Percentiles rank a stretch among this genome's conserved stretches.
phyloP scores from a whole-genome alignment of 2,888 invertebrate genomes.

The Phortica magna region DNA sequence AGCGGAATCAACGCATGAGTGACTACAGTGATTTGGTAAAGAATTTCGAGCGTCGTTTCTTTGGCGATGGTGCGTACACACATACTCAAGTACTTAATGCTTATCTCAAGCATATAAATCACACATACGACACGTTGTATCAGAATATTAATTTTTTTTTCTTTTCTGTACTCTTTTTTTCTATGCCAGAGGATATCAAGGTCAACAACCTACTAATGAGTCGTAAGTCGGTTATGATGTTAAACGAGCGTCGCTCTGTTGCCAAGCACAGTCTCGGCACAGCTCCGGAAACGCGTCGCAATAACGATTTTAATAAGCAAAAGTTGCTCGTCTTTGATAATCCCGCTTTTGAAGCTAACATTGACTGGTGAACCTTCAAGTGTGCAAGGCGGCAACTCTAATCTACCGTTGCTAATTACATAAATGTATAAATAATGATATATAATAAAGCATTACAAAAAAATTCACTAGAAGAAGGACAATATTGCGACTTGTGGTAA shows the following conservation, averaged over 20 bases:
- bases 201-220: conserved; percentile 73
- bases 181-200: conserved; percentile 64
- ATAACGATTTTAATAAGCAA: conserved; percentile 56
- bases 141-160: not conserved
- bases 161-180: not conserved
- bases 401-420: not conserved
- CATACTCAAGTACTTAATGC: not conserved
- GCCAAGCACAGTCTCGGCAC: conserved; percentile 60
- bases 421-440: conserved; percentile 17
- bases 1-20: conserved; percentile 64
- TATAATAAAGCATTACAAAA: not conserved
- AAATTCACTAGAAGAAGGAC: not conserved
- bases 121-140: not conserved
- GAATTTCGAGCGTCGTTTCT: conserved; percentile 75
- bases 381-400: not conserved
- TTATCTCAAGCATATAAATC: not conserved
- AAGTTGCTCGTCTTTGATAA: conserved; percentile 64
- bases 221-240: conserved; percentile 73
- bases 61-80: conserved; percentile 64
- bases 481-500: not conserved
- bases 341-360: conserved; percentile 34
- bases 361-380: conserved; percentile 30
- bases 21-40: conserved; percentile 76
- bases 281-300: conserved; percentile 48
- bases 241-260: conserved; percentile 68